Evolutionary conservation across 1,140 invertebrate genomes (phyloP), one percentile per base, ranked within the genome.

Genomic region (Zophobas atratus): DNA sequence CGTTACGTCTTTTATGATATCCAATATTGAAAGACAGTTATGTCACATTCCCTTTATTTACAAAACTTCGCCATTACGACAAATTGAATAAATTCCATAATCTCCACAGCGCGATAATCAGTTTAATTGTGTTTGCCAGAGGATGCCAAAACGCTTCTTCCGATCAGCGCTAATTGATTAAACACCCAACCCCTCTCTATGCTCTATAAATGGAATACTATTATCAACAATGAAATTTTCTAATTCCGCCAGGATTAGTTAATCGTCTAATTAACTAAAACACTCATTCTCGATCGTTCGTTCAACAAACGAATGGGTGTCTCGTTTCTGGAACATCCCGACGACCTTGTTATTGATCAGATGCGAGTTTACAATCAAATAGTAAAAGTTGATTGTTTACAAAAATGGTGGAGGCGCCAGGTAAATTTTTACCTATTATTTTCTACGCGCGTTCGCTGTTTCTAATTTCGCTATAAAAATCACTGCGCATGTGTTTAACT

Each of bases 351-450:
- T 57, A 57, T 57, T 34, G 55, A 57, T 57, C 33, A 33, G 1
- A 3, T 57, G 55, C 33, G 35, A 57, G 35, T 34, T 34, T 57
- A 35, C 34, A 20, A 20, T 20, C 20, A 20, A 20, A 20, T 57
- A 57, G 55, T 3, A 57, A 33, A 57, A 57, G 32, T 57, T 8
- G 8, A 57, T 57, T 57, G 55, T 57, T 57, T 57, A 57, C 41
- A 67, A 67, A 67, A 67, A 67, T 67, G 60, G 60, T 67, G 60
- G 60, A 67, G 38, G 60, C n/a, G 60, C 60, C 60, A 41, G 60
- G 60, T 38, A 63, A 63, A 57, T 57, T 20, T 20, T 8, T 20
- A 20, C 49, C 8, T 33, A 6, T 53, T 57, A 57, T 35, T 63
- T 39, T 1, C 41, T 63, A 38, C 36, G 55, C 55, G 35, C 35